Percentiles rank a stretch among this genome's conserved stretches.
phyloP scores from a whole-genome alignment of 2,888 invertebrate species.

The Incurvaria masculella region DNA sequence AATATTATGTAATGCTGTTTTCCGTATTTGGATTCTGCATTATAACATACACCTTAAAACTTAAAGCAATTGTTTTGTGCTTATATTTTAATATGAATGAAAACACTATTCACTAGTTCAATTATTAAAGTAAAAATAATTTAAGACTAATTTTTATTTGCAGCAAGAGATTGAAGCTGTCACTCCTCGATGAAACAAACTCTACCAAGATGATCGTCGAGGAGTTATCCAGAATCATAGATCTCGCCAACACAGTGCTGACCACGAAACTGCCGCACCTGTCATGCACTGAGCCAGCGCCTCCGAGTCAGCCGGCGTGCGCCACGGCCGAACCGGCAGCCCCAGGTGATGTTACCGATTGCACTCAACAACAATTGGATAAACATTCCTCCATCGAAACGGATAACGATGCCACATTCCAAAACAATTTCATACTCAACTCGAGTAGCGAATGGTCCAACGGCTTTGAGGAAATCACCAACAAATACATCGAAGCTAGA shows the following conservation, averaged over 20 bases:
- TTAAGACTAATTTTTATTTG: constrained; percentile 14
- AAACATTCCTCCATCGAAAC: too few relatives aligned
- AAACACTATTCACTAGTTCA: neutral
- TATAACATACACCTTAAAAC: too few relatives aligned
- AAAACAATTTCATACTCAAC: neutral
- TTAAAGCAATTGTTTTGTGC: too few relatives aligned
- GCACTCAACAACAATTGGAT: too few relatives aligned
- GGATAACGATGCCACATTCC: neutral
- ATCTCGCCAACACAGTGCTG: constrained; percentile 49
- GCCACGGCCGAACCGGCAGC: neutral
- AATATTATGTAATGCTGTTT: too few relatives aligned
- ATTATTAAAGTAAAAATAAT: too few relatives aligned
- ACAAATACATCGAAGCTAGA: constrained; percentile 24
- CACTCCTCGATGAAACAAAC: constrained; percentile 34
- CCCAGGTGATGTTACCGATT: too few relatives aligned
- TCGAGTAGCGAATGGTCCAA: constrained; percentile 19
- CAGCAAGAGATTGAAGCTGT: constrained; percentile 41
- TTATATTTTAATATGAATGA: neutral
- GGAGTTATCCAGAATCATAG: constrained; percentile 45
- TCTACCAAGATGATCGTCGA: constrained; percentile 35
- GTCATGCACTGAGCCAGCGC: constrained; percentile 20
- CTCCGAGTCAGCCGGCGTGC: too few relatives aligned
- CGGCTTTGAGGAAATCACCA: constrained; percentile 23
- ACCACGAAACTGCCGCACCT: constrained; percentile 47
- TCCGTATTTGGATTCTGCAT: too few relatives aligned